These are phyloP conservation scores for Linhomoeus sp. DNA, from an alignment of 2,888 invertebrate genomes.

Conservation along the genomic window DNA sequence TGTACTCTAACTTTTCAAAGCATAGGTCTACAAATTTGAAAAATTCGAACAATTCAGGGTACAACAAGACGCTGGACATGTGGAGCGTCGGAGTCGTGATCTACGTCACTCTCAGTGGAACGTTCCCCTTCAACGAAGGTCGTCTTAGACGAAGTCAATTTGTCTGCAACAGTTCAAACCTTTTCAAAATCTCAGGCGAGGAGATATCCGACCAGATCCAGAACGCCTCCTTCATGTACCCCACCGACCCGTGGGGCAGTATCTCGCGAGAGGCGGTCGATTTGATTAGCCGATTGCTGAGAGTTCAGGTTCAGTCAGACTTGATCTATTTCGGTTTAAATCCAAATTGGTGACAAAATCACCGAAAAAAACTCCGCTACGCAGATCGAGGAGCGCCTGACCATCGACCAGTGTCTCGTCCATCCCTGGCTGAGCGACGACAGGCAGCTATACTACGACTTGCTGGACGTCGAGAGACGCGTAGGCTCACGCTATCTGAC, in stretches of 20 bases:
- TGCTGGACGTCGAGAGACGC: slow-evolving; percentile 17
- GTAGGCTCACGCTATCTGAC: slow-evolving; percentile 9
- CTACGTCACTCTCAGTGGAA: slow-evolving; percentile 83
- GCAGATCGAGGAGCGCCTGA: slow-evolving; percentile 22
- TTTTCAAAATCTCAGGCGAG: slow-evolving; percentile 35
- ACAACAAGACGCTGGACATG: slow-evolving; percentile 95
- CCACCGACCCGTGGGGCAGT: slow-evolving; percentile 89
- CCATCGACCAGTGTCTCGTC: slow-evolving; percentile 20
- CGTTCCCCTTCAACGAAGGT: slow-evolving; percentile 98
- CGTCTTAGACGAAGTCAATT: background rate
- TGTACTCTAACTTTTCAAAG: too few species aligned
- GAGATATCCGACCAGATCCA: slow-evolving; percentile 98
- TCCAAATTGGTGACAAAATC: background rate
- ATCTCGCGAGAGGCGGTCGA: slow-evolving; percentile 84
- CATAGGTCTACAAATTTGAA: background rate
- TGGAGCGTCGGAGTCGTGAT: slow-evolving; percentile 99
- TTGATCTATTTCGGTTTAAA: background rate
- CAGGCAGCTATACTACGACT: slow-evolving; percentile 17
- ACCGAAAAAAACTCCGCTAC: background rate
- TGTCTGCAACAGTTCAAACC: background rate
- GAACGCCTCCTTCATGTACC: slow-evolving; percentile 99
- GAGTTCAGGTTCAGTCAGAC: slow-evolving; percentile 42
- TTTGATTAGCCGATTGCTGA: slow-evolving; percentile 82
- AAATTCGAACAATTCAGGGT: slow-evolving; percentile 35
- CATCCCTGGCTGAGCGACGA: slow-evolving; percentile 21